These are phyloP conservation scores for Magallana gigas DNA, from an alignment of 1,140 invertebrate genomes.

Conservation along the genomic window DNA sequence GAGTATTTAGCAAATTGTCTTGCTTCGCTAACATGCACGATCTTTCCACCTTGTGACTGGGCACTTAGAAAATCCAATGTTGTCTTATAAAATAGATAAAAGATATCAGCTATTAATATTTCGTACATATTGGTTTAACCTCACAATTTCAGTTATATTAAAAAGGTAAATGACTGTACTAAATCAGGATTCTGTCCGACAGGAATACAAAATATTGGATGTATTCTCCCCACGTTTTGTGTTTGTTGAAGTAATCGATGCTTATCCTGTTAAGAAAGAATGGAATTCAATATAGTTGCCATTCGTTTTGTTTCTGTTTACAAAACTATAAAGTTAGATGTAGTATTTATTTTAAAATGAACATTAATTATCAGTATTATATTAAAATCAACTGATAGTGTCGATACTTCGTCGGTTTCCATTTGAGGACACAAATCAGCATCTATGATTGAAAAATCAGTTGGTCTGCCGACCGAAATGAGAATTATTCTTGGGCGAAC, in stretches of 20 bases:
- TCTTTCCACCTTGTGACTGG: background rate
- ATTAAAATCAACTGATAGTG: too few relatives aligned
- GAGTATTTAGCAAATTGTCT: conserved; percentile 6
- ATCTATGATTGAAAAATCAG: background rate
- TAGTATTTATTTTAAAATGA: background rate
- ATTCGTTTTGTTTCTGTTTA: too few relatives aligned
- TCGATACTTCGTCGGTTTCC: background rate
- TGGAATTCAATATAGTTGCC: too few relatives aligned
- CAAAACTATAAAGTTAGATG: too few relatives aligned
- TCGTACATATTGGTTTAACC: too few relatives aligned
- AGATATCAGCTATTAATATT: background rate
- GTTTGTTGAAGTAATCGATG: background rate
- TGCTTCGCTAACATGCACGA: background rate
- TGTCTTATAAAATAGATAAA: background rate
- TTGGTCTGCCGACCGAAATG: background rate
- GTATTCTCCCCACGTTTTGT: background rate
- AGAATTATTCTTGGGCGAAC: conserved; percentile 4
- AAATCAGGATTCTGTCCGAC: background rate
- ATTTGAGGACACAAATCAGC: background rate
- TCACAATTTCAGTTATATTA: too few relatives aligned
- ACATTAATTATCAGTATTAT: too few relatives aligned
- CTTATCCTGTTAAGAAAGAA: background rate
- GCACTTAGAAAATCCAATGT: background rate
- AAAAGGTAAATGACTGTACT: background rate
- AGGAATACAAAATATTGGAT: background rate